A percentile compares a stretch with the other conserved stretches of the same genome.
Evolutionary conservation across 2,113 vertebrate genomes (phyloP).

Genomic region (Caretta caretta): DNA sequence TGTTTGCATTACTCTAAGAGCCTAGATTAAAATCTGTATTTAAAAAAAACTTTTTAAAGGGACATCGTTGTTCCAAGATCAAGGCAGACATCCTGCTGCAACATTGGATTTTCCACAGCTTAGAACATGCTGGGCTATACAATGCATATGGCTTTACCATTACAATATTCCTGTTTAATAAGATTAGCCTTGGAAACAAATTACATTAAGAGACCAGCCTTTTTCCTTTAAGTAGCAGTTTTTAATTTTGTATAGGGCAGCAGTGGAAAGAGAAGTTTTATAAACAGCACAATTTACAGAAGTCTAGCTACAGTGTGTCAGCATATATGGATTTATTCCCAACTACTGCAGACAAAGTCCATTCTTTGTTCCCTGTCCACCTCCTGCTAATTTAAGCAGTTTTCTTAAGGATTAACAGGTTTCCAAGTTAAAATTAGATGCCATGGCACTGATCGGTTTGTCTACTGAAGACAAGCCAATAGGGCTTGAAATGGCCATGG

Average conservation of each 20-base stretch:
- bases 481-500: background rate
- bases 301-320: background rate
- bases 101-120: background rate
- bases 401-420: constrained; percentile 27
- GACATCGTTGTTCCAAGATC: background rate
- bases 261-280: background rate
- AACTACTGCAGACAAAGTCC: background rate
- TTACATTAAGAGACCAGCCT: background rate
- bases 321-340: constrained; percentile 6
- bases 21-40: background rate
- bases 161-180: background rate
- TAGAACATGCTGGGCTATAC: background rate
- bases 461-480: background rate
- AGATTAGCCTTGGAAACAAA: background rate
- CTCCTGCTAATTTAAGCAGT: background rate
- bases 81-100: background rate
- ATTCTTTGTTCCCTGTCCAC: constrained; percentile 10
- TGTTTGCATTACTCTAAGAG: background rate
- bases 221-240: background rate
- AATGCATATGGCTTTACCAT: background rate
- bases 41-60: no score
- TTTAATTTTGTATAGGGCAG: background rate
- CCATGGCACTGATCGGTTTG: background rate
- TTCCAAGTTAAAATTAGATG: background rate
- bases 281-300: background rate